Evolutionary conservation across 2,888 invertebrate genomes (phyloP), one percentile per base, ranked within the genome.

Genomic region (Sthenelais limicola): DNA sequence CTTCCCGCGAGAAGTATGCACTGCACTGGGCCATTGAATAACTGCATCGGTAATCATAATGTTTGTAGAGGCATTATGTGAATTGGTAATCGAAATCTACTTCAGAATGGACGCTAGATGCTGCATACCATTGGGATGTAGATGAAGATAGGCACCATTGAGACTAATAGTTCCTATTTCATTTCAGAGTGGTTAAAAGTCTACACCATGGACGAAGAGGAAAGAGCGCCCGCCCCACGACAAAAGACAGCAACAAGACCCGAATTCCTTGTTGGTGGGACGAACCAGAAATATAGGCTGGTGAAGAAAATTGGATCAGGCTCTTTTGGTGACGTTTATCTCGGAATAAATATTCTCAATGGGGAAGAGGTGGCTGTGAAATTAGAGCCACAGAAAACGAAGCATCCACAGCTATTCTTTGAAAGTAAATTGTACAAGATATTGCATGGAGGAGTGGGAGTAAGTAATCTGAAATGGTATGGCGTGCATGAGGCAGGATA

Each of bases 291-390:
- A 76, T 87, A 86, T 76, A 80, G 83, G 73, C 80, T 87, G 38
- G 83, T 87, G 21, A 76, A 86, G 73, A 87, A 87, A 78, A 86
- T 87, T 66, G 87, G 87, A 67, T 85, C 85, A 77, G 87, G 87
- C n/a, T 86, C 86, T 3, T 87, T 87, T 77, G 87, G 87, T 51
- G 87, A 87, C 76, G 87, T 87, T 33, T 76, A 75, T 38, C 58
- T 68, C 15, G 75, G 68, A 24, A 49, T 52, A 47, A 71, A 76
- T 38, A 49, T 67, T 9, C 32, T 47, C 15, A 73, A 47, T 30
- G 73, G 71, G 0, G 76, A 76, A 52, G 71, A 76, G 47, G 77
- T 77, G 21, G 77, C 77, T 30, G 76, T 77, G 33, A 77, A 77
- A 62, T 47, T 77, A 52, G 77, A 77, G 66, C 69, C 73, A 0